Base-by-base conservation (phyloP, 2,888 invertebrate species). In the Ligdia adustata region DNA sequence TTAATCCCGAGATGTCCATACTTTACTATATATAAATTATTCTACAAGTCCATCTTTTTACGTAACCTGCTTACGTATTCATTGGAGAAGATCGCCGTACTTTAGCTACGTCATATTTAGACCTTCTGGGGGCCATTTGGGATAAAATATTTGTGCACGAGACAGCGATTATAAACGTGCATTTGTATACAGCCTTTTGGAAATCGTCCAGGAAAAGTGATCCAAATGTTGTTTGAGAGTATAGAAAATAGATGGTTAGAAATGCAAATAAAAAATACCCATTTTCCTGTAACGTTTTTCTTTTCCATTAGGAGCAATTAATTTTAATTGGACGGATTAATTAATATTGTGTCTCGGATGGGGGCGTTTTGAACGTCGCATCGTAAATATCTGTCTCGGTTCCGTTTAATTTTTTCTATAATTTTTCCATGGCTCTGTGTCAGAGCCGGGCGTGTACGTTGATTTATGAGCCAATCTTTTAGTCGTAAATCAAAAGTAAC, bases 401-500 rank as follows among this genome's bases (percentile, higher is more conserved):
- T 58, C 52, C 55, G 60, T 69, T 71, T 65, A 63, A 67, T 72
- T 73, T 73, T 63, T 71, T 73, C 56, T 68, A 59, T 69, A 74
- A 73, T 75, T 77, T 75, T 76, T 72, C 69, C 69, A 61, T 55
- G 56, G 58, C 58, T 57, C 51, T 63, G 60, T 66, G 73, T 70
- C 75, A 59, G 61, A 42, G 42, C 38, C 20, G 55, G 55, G 56
- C 51, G 61, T 65, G 60, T 57, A 62, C 62, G 59, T 64, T 84
- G 88, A 87, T 88, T 87, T 86, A 88, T 77, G 80, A 72, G 51
- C 66, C 74, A 78, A 85, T 84, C 85, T 87, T 83, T 81, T 76
- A 72, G 69, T 73, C 82, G 78, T 89, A 86, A 87, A 88, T 89
- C 87, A 87, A 75, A 75, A 75, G 64, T 69, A 69, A 62, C 66